Conservation (phyloP, 2,113 vertebrate genomes). For the Ammodytes marinus region DNA sequence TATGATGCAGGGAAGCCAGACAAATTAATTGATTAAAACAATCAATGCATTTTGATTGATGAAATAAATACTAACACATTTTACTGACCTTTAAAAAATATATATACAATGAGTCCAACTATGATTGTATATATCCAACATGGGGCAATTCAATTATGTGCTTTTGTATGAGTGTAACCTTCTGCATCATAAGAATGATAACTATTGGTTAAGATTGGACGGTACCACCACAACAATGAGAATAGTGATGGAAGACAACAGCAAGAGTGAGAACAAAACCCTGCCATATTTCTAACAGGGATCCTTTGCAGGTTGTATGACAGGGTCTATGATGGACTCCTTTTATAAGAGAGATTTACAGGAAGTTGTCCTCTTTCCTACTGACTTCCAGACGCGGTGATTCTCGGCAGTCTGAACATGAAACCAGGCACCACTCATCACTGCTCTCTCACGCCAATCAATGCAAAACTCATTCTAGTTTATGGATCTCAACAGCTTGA, state of each 20-base stretch:
- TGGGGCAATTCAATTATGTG: neutral
- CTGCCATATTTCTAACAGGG: conserved; percentile 59
- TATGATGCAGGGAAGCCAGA: neutral
- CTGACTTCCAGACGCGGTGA: conserved; percentile 50
- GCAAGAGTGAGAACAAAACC: conserved; percentile 56
- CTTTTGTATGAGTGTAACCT: conserved; percentile 22
- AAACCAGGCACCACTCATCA: conserved; percentile 43
- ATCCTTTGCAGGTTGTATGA: conserved; percentile 55
- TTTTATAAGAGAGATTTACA: conserved; percentile 36
- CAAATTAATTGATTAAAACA: neutral
- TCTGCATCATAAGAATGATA: conserved; percentile 12
- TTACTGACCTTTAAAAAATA: neutral
- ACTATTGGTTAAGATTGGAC: conserved; percentile 21
- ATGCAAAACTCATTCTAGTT: conserved; percentile 70
- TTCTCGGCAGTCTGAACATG: conserved; percentile 51
- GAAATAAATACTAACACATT: neutral
- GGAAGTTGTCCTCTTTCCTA: conserved; percentile 49
- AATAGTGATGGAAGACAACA: conserved; percentile 23
- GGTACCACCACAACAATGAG: conserved; percentile 28
- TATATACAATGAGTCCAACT: neutral
- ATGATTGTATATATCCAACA: neutral
- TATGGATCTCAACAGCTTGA: conserved; percentile 45
- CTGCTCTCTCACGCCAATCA: conserved; percentile 56
- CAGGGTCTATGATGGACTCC: conserved; percentile 53
- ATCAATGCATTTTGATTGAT: neutral